Conservation (phyloP, 2,113 vertebrate species). For the Lagopus muta region DNA sequence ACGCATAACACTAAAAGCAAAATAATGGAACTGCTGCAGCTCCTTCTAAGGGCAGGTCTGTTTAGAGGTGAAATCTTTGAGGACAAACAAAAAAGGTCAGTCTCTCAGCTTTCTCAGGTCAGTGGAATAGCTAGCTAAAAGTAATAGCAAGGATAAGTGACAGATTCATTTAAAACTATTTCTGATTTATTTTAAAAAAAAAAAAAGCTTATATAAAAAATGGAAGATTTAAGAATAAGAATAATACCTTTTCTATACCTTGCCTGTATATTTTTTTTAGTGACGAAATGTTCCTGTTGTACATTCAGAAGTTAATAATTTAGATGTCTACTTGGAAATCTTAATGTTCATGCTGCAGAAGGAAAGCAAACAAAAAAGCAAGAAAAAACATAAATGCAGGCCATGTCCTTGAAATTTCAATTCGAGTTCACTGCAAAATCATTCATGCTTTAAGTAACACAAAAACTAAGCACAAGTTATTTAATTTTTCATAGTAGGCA, state of each 20-base stretch:
- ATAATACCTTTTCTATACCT: neutral
- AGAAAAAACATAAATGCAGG: neutral
- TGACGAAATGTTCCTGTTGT: neutral
- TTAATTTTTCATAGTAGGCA: conserved; percentile 47
- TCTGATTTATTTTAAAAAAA: neutral
- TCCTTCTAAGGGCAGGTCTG: conserved; percentile 64
- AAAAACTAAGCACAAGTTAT: conserved; percentile 37
- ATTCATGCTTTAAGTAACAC: conserved; percentile 63
- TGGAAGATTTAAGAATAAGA: no score
- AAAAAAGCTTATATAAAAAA: neutral
- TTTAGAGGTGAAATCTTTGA: conserved; percentile 78
- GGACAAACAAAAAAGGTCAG: conserved; percentile 71
- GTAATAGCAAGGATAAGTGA: neutral
- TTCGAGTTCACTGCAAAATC: conserved; percentile 33
- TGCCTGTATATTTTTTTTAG: neutral
- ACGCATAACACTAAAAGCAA: conserved; percentile 78
- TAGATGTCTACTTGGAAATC: conserved; percentile 4
- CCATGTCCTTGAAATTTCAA: conserved; percentile 60
- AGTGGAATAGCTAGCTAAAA: conserved; percentile 18
- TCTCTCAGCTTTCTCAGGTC: conserved; percentile 30
- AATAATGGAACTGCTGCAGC: conserved; percentile 75
- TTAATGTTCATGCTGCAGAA: conserved; percentile 23
- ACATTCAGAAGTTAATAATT: conserved; percentile 50
- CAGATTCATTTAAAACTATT: neutral
- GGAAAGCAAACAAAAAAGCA: conserved; percentile 8